Evolutionary conservation across 37 sponge, comb jelly and placozoan species (phyloP).

Genomic region (Amphimedon queenslandica): DNA sequence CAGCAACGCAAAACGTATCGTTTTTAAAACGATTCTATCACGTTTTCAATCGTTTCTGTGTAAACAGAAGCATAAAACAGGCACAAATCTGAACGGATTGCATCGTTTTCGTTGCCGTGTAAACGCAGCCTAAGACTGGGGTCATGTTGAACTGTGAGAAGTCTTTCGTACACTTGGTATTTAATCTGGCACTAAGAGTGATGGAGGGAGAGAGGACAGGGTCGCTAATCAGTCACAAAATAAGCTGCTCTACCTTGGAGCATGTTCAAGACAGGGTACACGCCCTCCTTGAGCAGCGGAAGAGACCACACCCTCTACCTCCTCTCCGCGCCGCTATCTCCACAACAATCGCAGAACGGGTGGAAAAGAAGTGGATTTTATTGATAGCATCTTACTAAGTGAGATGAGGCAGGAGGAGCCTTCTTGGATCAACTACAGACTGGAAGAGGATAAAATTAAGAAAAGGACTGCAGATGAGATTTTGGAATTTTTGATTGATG

Average conservation of each 20-base stretch:
- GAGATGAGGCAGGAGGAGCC: constrained; percentile 83
- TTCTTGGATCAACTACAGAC: constrained; percentile 77
- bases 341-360: constrained; percentile 53
- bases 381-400: constrained; percentile 64
- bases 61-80: no score
- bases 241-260: no score
- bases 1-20: no score
- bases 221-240: no score
- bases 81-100: no score
- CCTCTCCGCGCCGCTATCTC: constrained; percentile 30
- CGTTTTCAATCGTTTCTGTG: no score
- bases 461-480: constrained; percentile 67
- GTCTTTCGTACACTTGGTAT: constrained; percentile 53
- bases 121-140: no score
- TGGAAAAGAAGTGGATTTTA: constrained; percentile 67
- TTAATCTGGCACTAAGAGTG: constrained; percentile 26
- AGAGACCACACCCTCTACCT: constrained; percentile 36
- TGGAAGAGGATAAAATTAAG: constrained; percentile 72
- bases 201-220: constrained; percentile 20
- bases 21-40: no score
- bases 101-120: no score
- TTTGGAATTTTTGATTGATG: constrained; percentile 59
- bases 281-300: constrained; percentile 32
- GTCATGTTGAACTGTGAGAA: constrained; percentile 18
- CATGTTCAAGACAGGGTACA: constrained; percentile 44